Conservation (phyloP, 2,797 vertebrate species). For the Chaetodon trifasciatus region DNA sequence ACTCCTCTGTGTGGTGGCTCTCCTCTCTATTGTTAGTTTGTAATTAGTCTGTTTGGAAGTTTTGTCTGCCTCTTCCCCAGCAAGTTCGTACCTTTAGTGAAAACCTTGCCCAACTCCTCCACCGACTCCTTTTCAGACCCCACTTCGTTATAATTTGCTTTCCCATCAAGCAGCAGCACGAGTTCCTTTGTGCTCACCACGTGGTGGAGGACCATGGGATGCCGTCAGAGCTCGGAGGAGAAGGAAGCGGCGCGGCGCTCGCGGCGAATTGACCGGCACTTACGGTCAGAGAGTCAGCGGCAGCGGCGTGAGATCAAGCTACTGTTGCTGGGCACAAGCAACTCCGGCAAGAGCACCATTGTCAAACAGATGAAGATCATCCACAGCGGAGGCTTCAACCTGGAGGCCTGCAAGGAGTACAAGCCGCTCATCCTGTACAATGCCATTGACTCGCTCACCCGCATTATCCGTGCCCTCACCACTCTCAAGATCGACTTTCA, state of each 20-base stretch:
- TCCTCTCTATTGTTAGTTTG: constrained; percentile 41
- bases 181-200: constrained; percentile 79
- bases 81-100: constrained; percentile 4
- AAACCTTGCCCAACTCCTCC: constrained; percentile 37
- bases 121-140: constrained; percentile 28
- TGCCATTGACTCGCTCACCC: constrained; percentile 98
- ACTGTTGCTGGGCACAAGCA: constrained; percentile 97
- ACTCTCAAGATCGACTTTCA: constrained; percentile 98
- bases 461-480: constrained; percentile 96
- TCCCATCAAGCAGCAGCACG: constrained; percentile 78
- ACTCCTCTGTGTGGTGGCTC: constrained; percentile 63
- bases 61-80: constrained; percentile 26
- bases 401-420: constrained; percentile 99
- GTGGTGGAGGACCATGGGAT: constrained; percentile 96
- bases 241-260: constrained; percentile 99
- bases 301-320: constrained; percentile 98
- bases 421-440: constrained; percentile 99
- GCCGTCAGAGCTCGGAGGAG: constrained; percentile 99
- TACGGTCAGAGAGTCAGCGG: constrained; percentile 98
- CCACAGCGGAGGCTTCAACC: constrained; percentile 98
- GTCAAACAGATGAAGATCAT: constrained; percentile 99
- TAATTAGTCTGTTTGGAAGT: constrained; percentile 51
- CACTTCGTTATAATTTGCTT: constrained; percentile 71
- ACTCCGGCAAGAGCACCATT: constrained; percentile 99
- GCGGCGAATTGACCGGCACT: constrained; percentile 96